Conservation (phyloP, 2,888 invertebrate species). For the Molorchus minor region DNA sequence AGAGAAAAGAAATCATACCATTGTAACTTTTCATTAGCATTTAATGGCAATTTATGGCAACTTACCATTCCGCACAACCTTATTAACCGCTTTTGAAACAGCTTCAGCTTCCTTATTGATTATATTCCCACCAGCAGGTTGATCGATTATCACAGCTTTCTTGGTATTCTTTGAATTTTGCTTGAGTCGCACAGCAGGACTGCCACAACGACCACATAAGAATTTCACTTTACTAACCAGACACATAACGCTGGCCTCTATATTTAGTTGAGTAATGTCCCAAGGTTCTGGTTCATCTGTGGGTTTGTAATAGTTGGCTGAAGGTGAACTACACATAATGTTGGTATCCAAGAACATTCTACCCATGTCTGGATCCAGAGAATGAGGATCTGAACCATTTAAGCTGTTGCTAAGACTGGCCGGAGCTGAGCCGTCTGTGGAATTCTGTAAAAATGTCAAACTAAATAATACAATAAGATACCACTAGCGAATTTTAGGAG, state of each 20-base stretch:
- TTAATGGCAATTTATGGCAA: too few relatives aligned
- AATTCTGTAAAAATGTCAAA: constrained; percentile 30
- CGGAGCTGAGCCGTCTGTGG: constrained; percentile 33
- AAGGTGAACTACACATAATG: constrained; percentile 67
- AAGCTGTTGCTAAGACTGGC: constrained; percentile 35
- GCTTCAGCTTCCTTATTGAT: constrained; percentile 52
- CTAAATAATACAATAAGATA: too few relatives aligned
- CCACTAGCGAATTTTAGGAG: too few relatives aligned
- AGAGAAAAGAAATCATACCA: too few relatives aligned
- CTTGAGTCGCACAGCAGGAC: constrained; percentile 74
- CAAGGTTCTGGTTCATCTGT: constrained; percentile 86
- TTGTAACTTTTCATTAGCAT: too few relatives aligned
- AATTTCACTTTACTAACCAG: constrained; percentile 85
- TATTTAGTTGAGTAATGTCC: constrained; percentile 86
- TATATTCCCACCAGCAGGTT: constrained; percentile 39
- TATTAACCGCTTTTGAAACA: constrained; percentile 65
- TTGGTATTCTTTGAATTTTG: constrained; percentile 58
- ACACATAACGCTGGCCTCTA: constrained; percentile 88
- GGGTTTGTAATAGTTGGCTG: constrained; percentile 81
- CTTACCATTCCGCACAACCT: constrained; percentile 68
- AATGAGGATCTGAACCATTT: constrained; percentile 40
- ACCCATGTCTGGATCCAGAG: constrained; percentile 53
- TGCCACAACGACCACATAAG: constrained; percentile 77
- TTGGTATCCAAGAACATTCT: constrained; percentile 66
- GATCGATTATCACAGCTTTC: constrained; percentile 45